Conservation (phyloP, 53 echinoderm and acorn worm genomes). For the Henricia sp. region DNA sequence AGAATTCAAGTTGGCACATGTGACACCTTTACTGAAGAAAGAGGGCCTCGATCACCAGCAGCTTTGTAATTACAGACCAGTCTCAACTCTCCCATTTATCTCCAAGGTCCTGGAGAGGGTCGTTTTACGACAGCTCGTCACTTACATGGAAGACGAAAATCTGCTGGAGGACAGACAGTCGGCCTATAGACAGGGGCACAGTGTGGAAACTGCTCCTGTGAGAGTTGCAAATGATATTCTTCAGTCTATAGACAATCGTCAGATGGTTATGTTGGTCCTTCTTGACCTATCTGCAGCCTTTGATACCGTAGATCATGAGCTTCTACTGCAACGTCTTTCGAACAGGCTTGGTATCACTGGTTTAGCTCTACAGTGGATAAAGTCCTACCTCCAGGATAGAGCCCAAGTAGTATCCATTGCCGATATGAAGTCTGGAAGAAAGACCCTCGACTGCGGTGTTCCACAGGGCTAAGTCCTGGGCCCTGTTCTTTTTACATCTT, state of each 20-base stretch:
- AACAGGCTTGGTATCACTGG: conserved; percentile 19
- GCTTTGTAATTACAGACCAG: not conserved
- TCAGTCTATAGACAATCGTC: not conserved
- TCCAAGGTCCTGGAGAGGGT: not conserved
- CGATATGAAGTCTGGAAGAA: not conserved
- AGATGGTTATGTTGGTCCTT: not conserved
- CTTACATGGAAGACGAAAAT: not conserved
- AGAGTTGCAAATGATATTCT: not conserved
- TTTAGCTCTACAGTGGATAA: not conserved
- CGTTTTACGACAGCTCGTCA: not conserved
- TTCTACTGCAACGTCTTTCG: conserved; percentile 7
- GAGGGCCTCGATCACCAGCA: not conserved
- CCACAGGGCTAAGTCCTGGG: conserved; percentile 21
- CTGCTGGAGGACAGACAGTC: not conserved
- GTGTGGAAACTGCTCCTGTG: not conserved
- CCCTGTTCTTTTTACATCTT: conserved; percentile 19
- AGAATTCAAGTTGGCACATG: not conserved
- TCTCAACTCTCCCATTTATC: not conserved
- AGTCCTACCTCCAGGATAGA: conserved; percentile 5
- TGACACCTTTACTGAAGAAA: not conserved
- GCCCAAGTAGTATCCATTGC: not conserved
- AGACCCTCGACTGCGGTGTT: conserved; percentile 1
- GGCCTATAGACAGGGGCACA: not conserved
- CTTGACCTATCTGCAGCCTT: not conserved
- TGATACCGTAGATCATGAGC: conserved; percentile 11